Evolutionary conservation across 2,113 vertebrate genomes (phyloP), one percentile per base, ranked within the genome.

Genomic region (Lates calcarifer): DNA sequence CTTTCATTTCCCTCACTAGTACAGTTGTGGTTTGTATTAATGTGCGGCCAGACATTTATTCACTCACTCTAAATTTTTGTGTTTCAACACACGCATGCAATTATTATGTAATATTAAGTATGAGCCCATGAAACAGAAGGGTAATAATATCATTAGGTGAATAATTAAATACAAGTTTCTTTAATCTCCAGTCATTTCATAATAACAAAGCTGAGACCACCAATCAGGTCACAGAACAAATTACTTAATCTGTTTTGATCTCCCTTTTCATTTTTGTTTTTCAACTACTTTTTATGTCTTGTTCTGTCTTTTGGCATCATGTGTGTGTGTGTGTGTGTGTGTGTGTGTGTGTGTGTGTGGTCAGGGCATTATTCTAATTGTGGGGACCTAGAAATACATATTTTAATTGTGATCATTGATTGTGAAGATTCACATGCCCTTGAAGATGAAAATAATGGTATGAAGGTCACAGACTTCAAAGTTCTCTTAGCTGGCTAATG

Each of bases 1-100:
- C 43, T 74, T 68, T 74, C 1, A 26, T 72, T 84, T 63, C 28
- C 62, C 45, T 57, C 58, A 29, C 13, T 17, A 3, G 31, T 22
- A 12, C 12, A 47, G 31, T 62, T 2, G 6, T 28, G 33, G n/a
- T 62, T 65, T 73, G 39, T 55, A 26, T 79, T 20, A 41, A 26
- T 41, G 26, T 45, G 29, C 31, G n/a, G 24, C 53, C 35, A 26
- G 15, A 26, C 24, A 66, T 41, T 15, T 29, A 45, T 55, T 49
- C 15, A 45, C 2, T 65, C 47, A n/a, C 8, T 26, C 3, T 56
- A 28, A 63, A 41, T 20, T 77, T 20, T 31, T 13, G 6, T 62
- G 6, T 55, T 61, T n/a, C 56, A 45, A 26, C 26, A 55, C 15
- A 51, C 3, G 7, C 56, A 9, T 9, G 17, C 26, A 31, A 10